phyloP scores from a whole-genome alignment of 2,888 invertebrate species.

The Pegoplata infirma region DNA sequence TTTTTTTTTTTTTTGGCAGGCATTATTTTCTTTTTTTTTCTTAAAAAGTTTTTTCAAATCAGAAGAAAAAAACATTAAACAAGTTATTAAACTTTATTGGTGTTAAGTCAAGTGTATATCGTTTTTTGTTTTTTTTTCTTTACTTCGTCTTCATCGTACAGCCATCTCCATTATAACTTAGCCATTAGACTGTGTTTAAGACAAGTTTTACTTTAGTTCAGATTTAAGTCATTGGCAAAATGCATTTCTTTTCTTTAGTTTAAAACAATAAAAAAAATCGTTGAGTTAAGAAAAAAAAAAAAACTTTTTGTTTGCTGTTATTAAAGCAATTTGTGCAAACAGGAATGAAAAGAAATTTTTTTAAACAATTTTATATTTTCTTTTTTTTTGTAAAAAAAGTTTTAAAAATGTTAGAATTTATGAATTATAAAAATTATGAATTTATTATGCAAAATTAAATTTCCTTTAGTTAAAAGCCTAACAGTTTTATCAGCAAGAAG shows the following conservation, averaged over 20 bases:
- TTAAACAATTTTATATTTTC: too few species aligned
- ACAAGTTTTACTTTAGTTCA: constrained; percentile 43
- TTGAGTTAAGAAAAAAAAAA: neutral
- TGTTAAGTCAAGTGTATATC: constrained; percentile 51
- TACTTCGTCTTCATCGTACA: constrained; percentile 31
- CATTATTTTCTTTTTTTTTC: too few species aligned
- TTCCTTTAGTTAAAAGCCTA: too few species aligned
- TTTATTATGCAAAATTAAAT: too few species aligned
- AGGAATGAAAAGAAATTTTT: too few species aligned
- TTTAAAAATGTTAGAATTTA: too few species aligned
- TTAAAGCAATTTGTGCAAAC: constrained; percentile 39
- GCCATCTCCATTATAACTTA: constrained; percentile 28
- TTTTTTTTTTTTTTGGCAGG: neutral
- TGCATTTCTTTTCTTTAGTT: constrained; percentile 39
- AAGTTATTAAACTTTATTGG: constrained; percentile 56
- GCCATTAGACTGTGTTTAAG: constrained; percentile 44
- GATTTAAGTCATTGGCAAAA: constrained; percentile 44
- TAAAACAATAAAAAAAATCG: constrained; percentile 1
- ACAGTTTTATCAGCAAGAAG: too few species aligned
- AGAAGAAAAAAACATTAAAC: constrained; percentile 37
- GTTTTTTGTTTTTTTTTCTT: constrained; percentile 8
- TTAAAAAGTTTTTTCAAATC: neutral
- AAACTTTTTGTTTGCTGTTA: constrained; percentile 36
- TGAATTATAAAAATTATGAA: too few species aligned
- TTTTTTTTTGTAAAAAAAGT: too few species aligned